Evolutionary conservation across 1,140 invertebrate species (phyloP).

Genomic region (Globodera ellingtonae): DNA sequence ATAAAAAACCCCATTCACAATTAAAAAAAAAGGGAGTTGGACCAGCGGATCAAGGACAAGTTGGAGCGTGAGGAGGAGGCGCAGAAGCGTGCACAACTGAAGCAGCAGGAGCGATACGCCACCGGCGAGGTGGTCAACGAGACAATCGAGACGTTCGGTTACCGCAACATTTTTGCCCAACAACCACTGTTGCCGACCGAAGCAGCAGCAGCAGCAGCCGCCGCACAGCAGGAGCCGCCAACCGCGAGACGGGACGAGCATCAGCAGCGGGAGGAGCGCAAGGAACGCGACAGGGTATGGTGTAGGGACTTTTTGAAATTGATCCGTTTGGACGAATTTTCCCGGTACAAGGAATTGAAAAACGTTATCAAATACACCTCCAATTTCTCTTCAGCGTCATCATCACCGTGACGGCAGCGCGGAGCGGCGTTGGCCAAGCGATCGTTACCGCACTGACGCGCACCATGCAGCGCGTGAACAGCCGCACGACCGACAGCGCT

Average conservation of each 20-base stretch:
- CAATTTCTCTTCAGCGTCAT: background rate
- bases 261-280: background rate
- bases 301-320: background rate
- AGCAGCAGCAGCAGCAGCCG: background rate
- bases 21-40: constrained; percentile 8
- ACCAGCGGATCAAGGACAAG: constrained; percentile 20
- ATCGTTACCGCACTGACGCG: too few relatives aligned
- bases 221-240: constrained; percentile 18
- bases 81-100: constrained; percentile 3
- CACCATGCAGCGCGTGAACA: too few relatives aligned
- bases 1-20: too few relatives aligned
- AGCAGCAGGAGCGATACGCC: constrained; percentile 16
- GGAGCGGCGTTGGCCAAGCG: too few relatives aligned
- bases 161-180: constrained; percentile 7
- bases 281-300: background rate
- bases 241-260: background rate
- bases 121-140: constrained; percentile 12
- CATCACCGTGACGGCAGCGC: background rate
- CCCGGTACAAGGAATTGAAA: too few relatives aligned
- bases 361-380: too few relatives aligned
- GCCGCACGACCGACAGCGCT: too few relatives aligned
- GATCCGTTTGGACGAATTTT: background rate
- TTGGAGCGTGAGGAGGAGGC: constrained; percentile 25
- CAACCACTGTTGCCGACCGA: background rate
- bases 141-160: constrained; percentile 19